These are phyloP conservation scores for Rattus norvegicus DNA, from an alignment of 2,113 vertebrate genomes.

Conservation along the genomic window GRCr8 NC_086022.1:126987501-126988000, in stretches of 20 bases:
- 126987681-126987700: not conserved
- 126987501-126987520: not conserved
- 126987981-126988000: not conserved
- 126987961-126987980: not conserved
- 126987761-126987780: not conserved
- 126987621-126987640: not conserved
- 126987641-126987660: not conserved
- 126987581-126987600: not conserved
- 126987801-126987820: not conserved
- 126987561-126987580: not conserved
- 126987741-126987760: not conserved
- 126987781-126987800: not conserved
- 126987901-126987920: not conserved
- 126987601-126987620: not conserved
- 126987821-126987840: not conserved
- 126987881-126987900: not conserved
- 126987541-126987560: not conserved
- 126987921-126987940: not conserved
- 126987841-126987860: not conserved
- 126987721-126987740: not conserved
- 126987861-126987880: slow-evolving; percentile 40
- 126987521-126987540: not conserved
- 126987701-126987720: not conserved
- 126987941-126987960: not conserved
- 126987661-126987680: not conserved